These are phyloP conservation scores for Thelaira solivaga DNA, from an alignment of 2,888 invertebrate genomes.

Conservation along the genomic window DNA sequence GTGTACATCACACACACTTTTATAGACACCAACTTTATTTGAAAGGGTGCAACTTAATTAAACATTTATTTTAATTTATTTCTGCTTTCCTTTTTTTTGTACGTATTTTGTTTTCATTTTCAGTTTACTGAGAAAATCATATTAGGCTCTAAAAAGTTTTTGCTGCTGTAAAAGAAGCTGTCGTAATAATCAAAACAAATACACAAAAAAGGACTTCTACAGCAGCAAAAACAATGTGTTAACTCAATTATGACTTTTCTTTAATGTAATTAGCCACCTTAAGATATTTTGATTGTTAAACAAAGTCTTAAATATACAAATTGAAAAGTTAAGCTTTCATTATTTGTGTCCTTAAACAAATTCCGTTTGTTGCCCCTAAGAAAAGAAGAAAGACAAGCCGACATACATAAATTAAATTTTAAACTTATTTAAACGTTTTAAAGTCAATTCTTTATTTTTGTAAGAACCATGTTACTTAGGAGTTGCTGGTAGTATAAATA, in stretches of 20 bases:
- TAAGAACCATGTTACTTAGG: too few species aligned
- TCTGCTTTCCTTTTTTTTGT: too few species aligned
- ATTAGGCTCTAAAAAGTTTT: background rate
- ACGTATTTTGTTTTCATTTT: background rate
- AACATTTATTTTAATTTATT: constrained; percentile 42
- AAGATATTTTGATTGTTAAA: constrained; percentile 49
- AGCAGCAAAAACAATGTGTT: constrained; percentile 55
- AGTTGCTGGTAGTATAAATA: background rate
- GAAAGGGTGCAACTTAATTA: constrained; percentile 41
- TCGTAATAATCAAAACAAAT: constrained; percentile 2
- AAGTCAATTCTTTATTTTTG: background rate
- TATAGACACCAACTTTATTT: background rate
- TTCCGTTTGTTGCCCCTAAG: too few species aligned
- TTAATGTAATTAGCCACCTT: constrained; percentile 57
- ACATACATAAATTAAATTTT: constrained; percentile 38
- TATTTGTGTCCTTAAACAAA: constrained; percentile 1
- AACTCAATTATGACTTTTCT: constrained; percentile 59
- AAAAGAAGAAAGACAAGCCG: background rate
- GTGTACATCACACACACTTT: background rate
- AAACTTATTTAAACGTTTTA: constrained; percentile 31
- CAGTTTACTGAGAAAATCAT: background rate
- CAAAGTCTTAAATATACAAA: constrained; percentile 57
- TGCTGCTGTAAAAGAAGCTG: background rate
- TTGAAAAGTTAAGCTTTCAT: constrained; percentile 24
- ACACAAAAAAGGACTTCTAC: constrained; percentile 13